Conservation (phyloP, 2,888 invertebrate species). For the Euproctis similis region DNA sequence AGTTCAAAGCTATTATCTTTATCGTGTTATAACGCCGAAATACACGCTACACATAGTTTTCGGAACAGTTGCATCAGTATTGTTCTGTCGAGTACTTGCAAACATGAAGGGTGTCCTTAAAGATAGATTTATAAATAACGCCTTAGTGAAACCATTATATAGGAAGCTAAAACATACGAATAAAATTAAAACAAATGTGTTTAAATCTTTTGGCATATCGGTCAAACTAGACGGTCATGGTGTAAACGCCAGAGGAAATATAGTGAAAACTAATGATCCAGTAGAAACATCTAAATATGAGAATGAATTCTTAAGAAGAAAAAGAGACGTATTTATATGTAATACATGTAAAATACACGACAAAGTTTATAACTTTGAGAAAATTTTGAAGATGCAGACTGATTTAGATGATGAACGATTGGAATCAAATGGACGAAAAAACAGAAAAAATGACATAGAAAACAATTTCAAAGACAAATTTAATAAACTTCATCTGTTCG, state of each 20-base stretch:
- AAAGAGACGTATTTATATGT: conserved; percentile 27
- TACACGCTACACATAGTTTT: conserved; percentile 25
- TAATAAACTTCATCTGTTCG: conserved; percentile 21
- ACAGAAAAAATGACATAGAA: conserved; percentile 7
- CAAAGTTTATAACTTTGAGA: conserved; percentile 8
- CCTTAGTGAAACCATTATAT: conserved; percentile 58
- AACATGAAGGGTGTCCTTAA: conserved; percentile 24
- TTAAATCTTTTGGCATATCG: conserved; percentile 29
- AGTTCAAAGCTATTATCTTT: conserved; percentile 7
- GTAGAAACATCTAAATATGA: too few species aligned
- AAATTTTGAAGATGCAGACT: neutral
- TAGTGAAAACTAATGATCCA: conserved; percentile 16
- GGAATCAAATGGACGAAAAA: conserved; percentile 7
- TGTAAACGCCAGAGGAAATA: conserved; percentile 33
- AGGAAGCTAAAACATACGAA: conserved; percentile 35
- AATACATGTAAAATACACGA: conserved; percentile 27
- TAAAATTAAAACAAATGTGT: conserved; percentile 29
- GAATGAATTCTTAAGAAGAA: conserved; percentile 22
- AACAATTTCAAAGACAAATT: conserved; percentile 12
- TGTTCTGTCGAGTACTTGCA: conserved; percentile 10
- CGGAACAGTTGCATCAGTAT: conserved; percentile 11
- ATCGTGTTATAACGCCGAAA: conserved; percentile 1
- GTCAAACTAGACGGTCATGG: conserved; percentile 51
- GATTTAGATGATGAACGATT: conserved; percentile 12
- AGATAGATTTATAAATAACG: conserved; percentile 45